Conservation (phyloP, 53 echinoderm and acorn worm species). For the Zoroaster sp. region DNA sequence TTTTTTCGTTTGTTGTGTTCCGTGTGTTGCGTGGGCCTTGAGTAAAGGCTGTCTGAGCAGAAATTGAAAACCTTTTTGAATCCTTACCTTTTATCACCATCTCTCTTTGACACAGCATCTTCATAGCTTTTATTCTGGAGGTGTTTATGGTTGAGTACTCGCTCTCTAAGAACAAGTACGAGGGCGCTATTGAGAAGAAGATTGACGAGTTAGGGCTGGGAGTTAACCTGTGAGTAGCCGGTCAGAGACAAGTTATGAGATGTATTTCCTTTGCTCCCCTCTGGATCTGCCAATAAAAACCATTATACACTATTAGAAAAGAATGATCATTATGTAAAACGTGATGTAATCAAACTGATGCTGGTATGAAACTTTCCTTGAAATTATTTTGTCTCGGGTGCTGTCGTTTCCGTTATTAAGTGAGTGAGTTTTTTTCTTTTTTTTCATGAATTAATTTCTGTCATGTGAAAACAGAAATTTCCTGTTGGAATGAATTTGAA, state of each 20-base stretch:
- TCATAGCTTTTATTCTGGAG: constrained; percentile 94
- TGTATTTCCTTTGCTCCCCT: neutral
- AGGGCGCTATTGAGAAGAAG: constrained; percentile 78
- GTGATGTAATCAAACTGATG: no score
- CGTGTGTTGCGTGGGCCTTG: no score
- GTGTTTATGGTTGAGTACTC: constrained; percentile 96
- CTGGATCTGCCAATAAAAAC: neutral
- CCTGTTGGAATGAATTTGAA: no score
- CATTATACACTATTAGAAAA: neutral
- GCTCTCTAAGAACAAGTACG: constrained; percentile 74
- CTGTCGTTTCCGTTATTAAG: no score
- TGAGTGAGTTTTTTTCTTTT: no score
- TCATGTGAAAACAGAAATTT: no score
- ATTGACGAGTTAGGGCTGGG: constrained; percentile 84
- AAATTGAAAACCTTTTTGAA: neutral
- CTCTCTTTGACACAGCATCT: constrained; percentile 69
- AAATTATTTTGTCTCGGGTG: no score
- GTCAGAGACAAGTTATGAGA: neutral
- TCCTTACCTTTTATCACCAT: neutral
- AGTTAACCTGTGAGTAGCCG: constrained; percentile 56
- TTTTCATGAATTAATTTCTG: no score
- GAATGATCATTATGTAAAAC: no score
- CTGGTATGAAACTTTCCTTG: no score
- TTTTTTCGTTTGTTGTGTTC: no score
- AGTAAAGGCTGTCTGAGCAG: no score